phyloP scores from a whole-genome alignment of 2,888 invertebrate species.

The Drosophila paramelanica region DNA sequence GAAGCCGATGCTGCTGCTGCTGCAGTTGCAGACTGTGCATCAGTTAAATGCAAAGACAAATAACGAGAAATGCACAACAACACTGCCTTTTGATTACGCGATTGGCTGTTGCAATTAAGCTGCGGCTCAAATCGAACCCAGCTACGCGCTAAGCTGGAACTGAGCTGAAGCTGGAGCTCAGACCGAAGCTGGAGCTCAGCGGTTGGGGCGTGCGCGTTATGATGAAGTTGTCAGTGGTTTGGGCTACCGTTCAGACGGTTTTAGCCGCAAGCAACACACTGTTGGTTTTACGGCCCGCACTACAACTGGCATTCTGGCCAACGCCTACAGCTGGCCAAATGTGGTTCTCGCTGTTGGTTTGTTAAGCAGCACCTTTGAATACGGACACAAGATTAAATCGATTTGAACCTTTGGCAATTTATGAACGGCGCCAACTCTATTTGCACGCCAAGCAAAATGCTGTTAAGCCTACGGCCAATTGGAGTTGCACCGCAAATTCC shows the following conservation, averaged over 20 bases:
- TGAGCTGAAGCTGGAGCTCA: background rate
- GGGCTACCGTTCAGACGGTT: constrained; percentile 60
- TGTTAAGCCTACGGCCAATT: background rate
- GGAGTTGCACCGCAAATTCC: background rate
- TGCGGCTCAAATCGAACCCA: constrained; percentile 3
- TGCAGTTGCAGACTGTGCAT: constrained; percentile 26
- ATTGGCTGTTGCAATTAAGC: constrained; percentile 63
- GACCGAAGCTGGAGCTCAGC: constrained; percentile 1
- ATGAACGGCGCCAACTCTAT: constrained; percentile 27
- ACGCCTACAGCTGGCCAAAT: constrained; percentile 7
- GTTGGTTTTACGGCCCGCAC: constrained; percentile 55
- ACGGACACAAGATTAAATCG: constrained; percentile 24
- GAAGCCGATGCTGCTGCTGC: constrained; percentile 5
- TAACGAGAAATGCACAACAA: constrained; percentile 59
- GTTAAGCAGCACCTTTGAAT: constrained; percentile 25
- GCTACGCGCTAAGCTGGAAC: background rate
- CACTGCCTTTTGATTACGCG: constrained; percentile 68
- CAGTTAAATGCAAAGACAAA: constrained; percentile 74
- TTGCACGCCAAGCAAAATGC: background rate
- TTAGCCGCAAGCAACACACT: constrained; percentile 15
- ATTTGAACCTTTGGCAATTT: constrained; percentile 12
- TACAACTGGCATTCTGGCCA: constrained; percentile 41
- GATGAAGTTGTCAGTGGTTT: constrained; percentile 75
- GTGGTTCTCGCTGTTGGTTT: constrained; percentile 40
- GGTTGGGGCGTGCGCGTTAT: constrained; percentile 62